phyloP scores from a whole-genome alignment of 2,888 invertebrate genomes.

The Cerastis leucographa region DNA sequence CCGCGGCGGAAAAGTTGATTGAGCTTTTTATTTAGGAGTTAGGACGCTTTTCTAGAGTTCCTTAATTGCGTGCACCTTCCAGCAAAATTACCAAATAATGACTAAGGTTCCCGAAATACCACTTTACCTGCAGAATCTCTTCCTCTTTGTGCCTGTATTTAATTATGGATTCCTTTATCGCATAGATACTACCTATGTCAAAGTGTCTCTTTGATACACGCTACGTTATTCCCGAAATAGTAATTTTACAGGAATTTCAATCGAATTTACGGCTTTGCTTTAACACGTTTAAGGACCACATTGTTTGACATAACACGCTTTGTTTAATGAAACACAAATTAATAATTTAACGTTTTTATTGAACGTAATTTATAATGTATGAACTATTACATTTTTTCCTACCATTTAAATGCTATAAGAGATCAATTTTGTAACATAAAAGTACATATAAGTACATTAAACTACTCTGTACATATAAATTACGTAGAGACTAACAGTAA shows the following conservation, averaged over 20 bases:
- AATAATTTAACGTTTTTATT: conserved; percentile 89
- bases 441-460: conserved; percentile 73
- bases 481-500: conserved; percentile 72
- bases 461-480: conserved; percentile 77
- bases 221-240: conserved; percentile 69
- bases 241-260: conserved; percentile 57
- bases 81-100: conserved; percentile 55
- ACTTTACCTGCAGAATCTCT: conserved; percentile 32
- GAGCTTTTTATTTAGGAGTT: conserved; percentile 75
- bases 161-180: conserved; percentile 73
- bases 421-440: conserved; percentile 78
- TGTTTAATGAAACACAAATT: conserved; percentile 69
- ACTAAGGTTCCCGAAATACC: conserved; percentile 31
- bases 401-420: conserved; percentile 80
- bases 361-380: conserved; percentile 85
- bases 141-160: conserved; percentile 66
- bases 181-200: conserved; percentile 68
- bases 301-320: neutral
- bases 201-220: conserved; percentile 68
- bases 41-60: conserved; percentile 70
- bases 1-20: conserved; percentile 75
- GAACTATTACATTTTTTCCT: conserved; percentile 85
- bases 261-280: conserved; percentile 28
- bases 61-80: conserved; percentile 63
- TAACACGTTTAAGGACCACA: conserved; percentile 14